Conservation (phyloP, 2,797 vertebrate species). For the Morelia viridis region DNA sequence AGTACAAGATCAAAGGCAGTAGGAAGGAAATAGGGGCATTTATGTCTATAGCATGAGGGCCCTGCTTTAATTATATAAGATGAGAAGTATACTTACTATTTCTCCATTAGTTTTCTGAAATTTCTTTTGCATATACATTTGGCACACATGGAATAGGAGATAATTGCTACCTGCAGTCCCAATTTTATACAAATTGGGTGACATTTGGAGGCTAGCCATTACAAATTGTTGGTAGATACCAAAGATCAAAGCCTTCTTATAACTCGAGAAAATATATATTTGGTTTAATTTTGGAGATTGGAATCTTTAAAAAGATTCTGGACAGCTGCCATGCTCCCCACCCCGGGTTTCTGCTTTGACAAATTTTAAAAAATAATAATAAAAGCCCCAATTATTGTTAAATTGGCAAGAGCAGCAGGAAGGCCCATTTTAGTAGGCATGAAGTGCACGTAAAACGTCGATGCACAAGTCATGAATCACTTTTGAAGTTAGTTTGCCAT, state of each 20-base stretch:
- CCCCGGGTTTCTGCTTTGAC: background rate
- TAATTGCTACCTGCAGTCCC: background rate
- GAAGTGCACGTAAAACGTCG: background rate
- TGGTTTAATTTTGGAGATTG: background rate
- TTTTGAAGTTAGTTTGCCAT: background rate
- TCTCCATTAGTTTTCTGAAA: background rate
- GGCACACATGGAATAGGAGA: background rate
- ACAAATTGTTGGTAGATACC: background rate
- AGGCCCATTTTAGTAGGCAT: background rate
- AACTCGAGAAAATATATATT: background rate
- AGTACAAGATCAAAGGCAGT: background rate
- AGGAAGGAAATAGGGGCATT: background rate
- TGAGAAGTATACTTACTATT: background rate
- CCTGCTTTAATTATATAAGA: background rate
- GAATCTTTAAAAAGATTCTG: background rate
- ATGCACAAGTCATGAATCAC: background rate
- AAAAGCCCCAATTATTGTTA: background rate
- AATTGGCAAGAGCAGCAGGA: background rate
- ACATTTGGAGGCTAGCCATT: background rate
- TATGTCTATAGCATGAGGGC: background rate
- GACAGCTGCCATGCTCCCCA: background rate
- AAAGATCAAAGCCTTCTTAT: background rate
- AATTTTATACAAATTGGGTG: background rate
- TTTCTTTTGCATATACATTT: background rate
- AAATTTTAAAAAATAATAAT: no score